Percentiles rank a stretch among this genome's conserved stretches.
Evolutionary conservation across 2,797 vertebrate genomes (phyloP).

Genomic region (Cheirogaleus major): DNA sequence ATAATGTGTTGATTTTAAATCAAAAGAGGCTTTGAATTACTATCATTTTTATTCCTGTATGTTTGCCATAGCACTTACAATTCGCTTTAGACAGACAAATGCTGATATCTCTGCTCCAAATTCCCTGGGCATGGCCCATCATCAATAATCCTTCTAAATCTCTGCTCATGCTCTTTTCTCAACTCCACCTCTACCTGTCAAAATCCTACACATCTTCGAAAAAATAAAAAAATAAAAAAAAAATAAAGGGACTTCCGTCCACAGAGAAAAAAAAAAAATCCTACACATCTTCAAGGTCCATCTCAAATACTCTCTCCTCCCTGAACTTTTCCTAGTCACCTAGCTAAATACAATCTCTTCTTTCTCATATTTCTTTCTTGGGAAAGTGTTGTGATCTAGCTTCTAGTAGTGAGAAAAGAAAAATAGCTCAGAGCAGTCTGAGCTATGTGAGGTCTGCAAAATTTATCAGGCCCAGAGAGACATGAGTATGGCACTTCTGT

Average conservation of each 20-base stretch:
- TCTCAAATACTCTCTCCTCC: background rate
- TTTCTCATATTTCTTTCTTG: conserved; percentile 24
- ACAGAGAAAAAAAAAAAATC: background rate
- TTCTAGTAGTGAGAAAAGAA: background rate
- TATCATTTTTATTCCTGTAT: conserved; percentile 29
- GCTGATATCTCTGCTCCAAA: background rate
- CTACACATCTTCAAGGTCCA: background rate
- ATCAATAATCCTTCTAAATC: background rate
- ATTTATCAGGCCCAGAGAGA: background rate
- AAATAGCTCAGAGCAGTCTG: background rate
- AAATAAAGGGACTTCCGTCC: too few relatives aligned
- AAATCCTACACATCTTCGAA: background rate
- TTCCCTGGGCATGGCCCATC: background rate
- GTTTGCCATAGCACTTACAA: background rate
- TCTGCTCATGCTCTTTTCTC: background rate
- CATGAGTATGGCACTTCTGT: background rate
- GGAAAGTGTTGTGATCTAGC: background rate
- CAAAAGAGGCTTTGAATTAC: conserved; percentile 22
- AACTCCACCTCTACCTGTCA: background rate
- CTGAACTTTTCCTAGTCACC: background rate
- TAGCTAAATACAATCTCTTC: background rate
- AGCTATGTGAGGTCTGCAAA: background rate
- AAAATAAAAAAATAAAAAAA: too few relatives aligned
- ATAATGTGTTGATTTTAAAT: conserved; percentile 50
- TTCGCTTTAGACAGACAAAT: conserved; percentile 29